Percentiles rank a stretch among this genome's conserved stretches.
Conservation (phyloP, 1,140 invertebrate species). For the Zaprionus africanus region DNA sequence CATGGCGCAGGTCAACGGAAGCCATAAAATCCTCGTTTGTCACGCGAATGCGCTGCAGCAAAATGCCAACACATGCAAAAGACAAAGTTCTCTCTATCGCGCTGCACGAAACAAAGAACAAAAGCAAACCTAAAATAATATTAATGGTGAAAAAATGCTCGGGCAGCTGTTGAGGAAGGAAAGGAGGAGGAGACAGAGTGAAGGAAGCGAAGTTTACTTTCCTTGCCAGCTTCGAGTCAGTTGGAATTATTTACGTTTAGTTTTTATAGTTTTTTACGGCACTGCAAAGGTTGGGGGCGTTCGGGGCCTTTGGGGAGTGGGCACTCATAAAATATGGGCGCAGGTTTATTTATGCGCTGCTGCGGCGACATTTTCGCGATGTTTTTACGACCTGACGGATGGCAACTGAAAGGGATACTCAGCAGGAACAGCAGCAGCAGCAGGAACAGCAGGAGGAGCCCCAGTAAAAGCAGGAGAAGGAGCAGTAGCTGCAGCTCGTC, state of each 20-base stretch:
- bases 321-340: slow-evolving; percentile 76
- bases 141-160: slow-evolving; percentile 76
- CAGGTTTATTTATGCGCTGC: slow-evolving; percentile 77
- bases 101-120: slow-evolving; percentile 36
- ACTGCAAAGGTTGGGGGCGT: background rate
- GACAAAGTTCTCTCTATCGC: slow-evolving; percentile 66
- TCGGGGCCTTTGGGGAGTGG: slow-evolving; percentile 42
- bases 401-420: slow-evolving; percentile 20
- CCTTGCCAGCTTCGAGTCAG: slow-evolving; percentile 40
- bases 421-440: background rate
- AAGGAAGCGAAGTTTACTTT: slow-evolving; percentile 51
- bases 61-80: slow-evolving; percentile 82
- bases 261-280: slow-evolving; percentile 80
- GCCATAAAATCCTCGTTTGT: slow-evolving; percentile 84
- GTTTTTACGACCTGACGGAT: slow-evolving; percentile 80
- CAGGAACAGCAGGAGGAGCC: background rate
- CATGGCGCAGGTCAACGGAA: slow-evolving; percentile 84
- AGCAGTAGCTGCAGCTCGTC: background rate
- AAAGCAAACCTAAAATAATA: slow-evolving; percentile 68
- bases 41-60: slow-evolving; percentile 78
- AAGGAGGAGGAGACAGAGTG: slow-evolving; percentile 9
- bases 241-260: slow-evolving; percentile 82
- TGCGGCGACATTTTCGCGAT: slow-evolving; percentile 64
- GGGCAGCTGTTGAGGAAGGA: background rate
- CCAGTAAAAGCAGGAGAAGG: background rate